Evolutionary conservation across 2,113 vertebrate species (phyloP).

Genomic region (Crocuta crocuta): DNA sequence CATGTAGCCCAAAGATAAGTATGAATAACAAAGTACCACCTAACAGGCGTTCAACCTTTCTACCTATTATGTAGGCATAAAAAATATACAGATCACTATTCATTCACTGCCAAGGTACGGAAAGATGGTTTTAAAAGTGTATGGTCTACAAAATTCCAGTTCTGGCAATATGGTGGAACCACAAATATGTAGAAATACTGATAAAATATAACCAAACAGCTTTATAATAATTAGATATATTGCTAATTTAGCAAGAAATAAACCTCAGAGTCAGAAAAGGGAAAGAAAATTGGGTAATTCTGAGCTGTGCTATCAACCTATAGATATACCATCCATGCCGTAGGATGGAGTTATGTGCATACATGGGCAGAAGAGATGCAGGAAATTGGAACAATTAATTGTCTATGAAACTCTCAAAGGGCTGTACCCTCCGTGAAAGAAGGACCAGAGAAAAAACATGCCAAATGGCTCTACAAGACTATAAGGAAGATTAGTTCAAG

Average conservation of each 20-base stretch:
- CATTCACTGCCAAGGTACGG: not conserved
- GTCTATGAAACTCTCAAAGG: not conserved
- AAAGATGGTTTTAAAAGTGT: not conserved
- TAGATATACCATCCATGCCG: not conserved
- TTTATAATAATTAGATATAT: not conserved
- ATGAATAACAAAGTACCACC: not conserved
- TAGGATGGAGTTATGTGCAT: not conserved
- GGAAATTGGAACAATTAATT: not conserved
- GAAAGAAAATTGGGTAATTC: not conserved
- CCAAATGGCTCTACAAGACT: not conserved
- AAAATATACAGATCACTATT: not conserved
- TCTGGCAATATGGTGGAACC: not conserved
- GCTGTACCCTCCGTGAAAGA: not conserved
- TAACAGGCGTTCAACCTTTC: not conserved
- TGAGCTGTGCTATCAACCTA: not conserved
- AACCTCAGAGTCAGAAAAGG: not conserved
- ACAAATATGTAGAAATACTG: not conserved
- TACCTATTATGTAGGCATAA: not conserved
- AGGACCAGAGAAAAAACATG: not conserved
- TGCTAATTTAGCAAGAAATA: not conserved
- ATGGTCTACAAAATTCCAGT: not conserved
- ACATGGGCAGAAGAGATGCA: not conserved
- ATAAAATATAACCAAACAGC: not conserved
- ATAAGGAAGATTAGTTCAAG: not conserved
- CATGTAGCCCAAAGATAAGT: not conserved